These are phyloP conservation scores for Microcebus tavaratra DNA, from an alignment of 2,113 vertebrate genomes.

Conservation along the genomic window DNA sequence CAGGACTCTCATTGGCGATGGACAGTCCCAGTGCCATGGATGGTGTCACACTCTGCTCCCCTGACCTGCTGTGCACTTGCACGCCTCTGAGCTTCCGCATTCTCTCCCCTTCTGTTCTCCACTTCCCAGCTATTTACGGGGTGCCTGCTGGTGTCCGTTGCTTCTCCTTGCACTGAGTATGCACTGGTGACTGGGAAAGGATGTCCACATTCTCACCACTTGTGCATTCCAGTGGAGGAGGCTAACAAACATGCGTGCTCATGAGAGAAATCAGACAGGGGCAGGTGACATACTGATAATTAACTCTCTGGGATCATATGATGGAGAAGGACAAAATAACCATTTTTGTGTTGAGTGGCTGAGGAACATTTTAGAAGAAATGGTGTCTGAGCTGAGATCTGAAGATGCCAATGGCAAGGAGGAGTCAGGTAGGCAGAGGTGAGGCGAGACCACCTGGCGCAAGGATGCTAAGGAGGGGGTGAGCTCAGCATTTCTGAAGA, in stretches of 20 bases:
- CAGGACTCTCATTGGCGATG: too few relatives aligned
- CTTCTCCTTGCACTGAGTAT: neutral
- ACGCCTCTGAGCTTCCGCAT: neutral
- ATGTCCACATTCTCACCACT: too few relatives aligned
- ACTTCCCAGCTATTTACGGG: neutral
- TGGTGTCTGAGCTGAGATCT: neutral
- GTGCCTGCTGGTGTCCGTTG: neutral
- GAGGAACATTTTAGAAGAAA: neutral
- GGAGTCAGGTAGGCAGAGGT: neutral
- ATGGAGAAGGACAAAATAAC: neutral
- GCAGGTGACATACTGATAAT: neutral
- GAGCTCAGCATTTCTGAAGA: neutral
- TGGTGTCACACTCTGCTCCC: accelerated
- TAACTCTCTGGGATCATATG: neutral
- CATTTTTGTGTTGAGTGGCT: neutral
- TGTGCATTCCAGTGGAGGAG: neutral
- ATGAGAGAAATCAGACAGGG: neutral
- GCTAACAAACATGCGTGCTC: neutral
- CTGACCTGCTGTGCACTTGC: accelerated
- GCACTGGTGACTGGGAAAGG: neutral
- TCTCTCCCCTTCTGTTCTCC: neutral
- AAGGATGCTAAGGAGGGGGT: neutral
- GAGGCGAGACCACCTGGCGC: neutral
- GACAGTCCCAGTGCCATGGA: neutral
- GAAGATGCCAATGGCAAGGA: neutral